Evolutionary conservation across 2,888 invertebrate genomes (phyloP).

Genomic region (Sclerodermus sp.): DNA sequence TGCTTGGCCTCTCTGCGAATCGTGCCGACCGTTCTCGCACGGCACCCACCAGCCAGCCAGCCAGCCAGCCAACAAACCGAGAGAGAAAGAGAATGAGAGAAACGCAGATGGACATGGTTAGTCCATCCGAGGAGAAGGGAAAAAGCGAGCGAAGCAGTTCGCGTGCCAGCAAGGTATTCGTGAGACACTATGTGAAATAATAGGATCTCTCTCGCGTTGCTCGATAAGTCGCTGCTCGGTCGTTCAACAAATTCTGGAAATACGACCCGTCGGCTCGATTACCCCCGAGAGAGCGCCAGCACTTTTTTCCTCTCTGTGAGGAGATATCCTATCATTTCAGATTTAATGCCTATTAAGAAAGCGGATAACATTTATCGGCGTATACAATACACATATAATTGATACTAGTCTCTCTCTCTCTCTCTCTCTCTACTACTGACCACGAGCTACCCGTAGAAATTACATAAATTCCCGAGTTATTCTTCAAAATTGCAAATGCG

Average conservation of each 20-base stretch:
- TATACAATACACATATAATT: too few relatives aligned
- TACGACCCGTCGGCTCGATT: slow-evolving; percentile 5
- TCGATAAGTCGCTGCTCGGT: slow-evolving; percentile 13
- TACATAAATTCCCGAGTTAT: too few relatives aligned
- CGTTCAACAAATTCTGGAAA: slow-evolving; percentile 17
- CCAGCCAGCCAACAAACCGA: too few relatives aligned
- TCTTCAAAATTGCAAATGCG: too few relatives aligned
- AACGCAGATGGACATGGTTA: background rate
- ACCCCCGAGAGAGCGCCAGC: slow-evolving; percentile 1
- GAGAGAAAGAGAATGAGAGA: background rate
- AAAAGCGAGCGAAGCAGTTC: slow-evolving; percentile 13
- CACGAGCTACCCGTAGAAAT: too few relatives aligned
- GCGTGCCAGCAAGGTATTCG: slow-evolving; percentile 28
- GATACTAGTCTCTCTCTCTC: too few relatives aligned
- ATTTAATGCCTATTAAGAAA: too few relatives aligned
- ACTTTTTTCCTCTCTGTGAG: background rate
- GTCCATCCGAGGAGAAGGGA: background rate
- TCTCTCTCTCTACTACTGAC: too few relatives aligned
- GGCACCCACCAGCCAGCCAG: slow-evolving; percentile 10
- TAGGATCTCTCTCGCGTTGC: slow-evolving; percentile 14
- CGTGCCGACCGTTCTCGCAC: slow-evolving; percentile 9
- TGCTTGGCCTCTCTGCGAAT: slow-evolving; percentile 20
- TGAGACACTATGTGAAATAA: slow-evolving; percentile 23
- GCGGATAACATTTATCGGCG: too few relatives aligned
- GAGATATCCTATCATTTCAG: too few relatives aligned